phyloP scores from a whole-genome alignment of 2,888 invertebrate species.

The Drosophila seclusa region DNA sequence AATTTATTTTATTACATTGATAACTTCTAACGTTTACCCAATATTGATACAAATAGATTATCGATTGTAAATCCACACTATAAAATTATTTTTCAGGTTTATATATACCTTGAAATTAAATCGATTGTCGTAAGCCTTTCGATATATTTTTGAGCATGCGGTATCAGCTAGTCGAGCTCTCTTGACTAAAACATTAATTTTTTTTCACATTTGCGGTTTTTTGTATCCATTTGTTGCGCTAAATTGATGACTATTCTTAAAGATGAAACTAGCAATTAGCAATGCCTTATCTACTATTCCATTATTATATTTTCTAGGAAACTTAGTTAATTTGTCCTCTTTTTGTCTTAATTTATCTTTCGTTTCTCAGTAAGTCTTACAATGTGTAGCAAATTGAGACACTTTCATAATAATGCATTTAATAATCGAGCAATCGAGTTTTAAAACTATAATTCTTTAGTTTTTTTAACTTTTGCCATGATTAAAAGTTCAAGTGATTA shows the following conservation, averaged over 20 bases:
- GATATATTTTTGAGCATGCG: not conserved
- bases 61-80: too few species aligned
- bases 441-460: not conserved
- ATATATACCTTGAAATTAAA: not conserved
- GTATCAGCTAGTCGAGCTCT: not conserved
- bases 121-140: not conserved
- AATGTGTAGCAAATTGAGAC: not conserved
- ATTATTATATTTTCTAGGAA: not conserved
- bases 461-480: not conserved
- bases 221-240: slow-evolving; percentile 37
- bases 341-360: not conserved
- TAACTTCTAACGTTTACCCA: not conserved
- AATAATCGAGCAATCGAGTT: not conserved
- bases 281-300: slow-evolving; percentile 1
- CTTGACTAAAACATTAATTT: not conserved
- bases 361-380: not conserved
- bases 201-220: slow-evolving; percentile 1
- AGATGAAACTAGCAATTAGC: slow-evolving; percentile 19
- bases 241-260: slow-evolving; percentile 36
- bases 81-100: too few species aligned
- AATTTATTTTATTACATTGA: not conserved
- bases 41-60: not conserved
- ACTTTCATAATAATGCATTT: not conserved
- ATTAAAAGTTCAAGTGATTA: not conserved
- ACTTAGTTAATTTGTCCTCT: not conserved